phyloP scores from a whole-genome alignment of 2,888 invertebrate species.

The Argyresthia albistria region DNA sequence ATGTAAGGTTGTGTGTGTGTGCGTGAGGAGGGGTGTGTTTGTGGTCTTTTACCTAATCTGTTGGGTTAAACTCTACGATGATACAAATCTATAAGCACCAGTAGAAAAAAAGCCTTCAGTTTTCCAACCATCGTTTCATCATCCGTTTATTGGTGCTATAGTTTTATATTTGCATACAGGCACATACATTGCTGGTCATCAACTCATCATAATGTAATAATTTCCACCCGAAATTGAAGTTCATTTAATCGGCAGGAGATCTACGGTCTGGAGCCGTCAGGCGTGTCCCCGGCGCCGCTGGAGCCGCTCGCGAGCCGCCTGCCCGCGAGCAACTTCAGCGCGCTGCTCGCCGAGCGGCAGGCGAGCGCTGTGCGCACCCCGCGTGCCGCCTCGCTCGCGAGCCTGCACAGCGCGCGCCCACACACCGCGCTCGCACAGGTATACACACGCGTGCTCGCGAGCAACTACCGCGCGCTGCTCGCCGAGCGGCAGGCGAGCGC shows the following conservation, averaged over 20 bases:
- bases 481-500: constrained; percentile 43
- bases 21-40: too few species aligned
- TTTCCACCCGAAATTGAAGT: too few species aligned
- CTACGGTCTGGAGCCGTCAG: constrained; percentile 48
- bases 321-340: constrained; percentile 46
- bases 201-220: too few species aligned
- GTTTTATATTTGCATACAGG: too few species aligned
- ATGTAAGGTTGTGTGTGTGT: too few species aligned
- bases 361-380: constrained; percentile 30
- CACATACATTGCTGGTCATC: too few species aligned
- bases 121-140: too few species aligned
- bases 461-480: constrained; percentile 48
- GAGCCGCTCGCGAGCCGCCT: constrained; percentile 43
- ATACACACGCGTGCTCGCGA: constrained; percentile 26
- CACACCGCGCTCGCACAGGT: constrained; percentile 41
- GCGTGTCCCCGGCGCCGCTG: constrained; percentile 23
- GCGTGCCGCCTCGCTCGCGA: constrained; percentile 9
- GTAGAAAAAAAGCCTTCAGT: too few species aligned
- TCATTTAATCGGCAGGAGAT: constrained; percentile 42
- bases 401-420: constrained; percentile 19
- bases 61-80: too few species aligned
- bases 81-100: too few species aligned
- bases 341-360: constrained; percentile 46
- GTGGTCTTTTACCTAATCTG: too few species aligned
- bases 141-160: too few species aligned